Percentiles rank a stretch among this genome's conserved stretches.
Evolutionary conservation across 1,140 invertebrate genomes (phyloP).

Genomic region (Bactericera cockerelli): DNA sequence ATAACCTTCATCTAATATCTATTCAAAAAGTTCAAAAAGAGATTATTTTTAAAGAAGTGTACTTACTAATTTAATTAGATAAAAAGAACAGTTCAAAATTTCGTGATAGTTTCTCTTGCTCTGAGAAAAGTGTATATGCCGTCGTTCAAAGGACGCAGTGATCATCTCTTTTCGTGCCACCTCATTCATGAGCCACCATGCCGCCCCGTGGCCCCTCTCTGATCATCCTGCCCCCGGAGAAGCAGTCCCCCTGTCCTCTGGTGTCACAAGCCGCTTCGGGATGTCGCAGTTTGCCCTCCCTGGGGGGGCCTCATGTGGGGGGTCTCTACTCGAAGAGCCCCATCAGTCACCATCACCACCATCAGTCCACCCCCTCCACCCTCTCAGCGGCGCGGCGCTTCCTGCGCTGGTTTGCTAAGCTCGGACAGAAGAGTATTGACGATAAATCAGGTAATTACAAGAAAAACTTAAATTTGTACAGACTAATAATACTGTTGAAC

Average conservation of each 20-base stretch:
- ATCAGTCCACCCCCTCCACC: not conserved
- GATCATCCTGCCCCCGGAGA: not conserved
- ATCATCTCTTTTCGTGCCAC: no score
- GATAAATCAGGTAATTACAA: constrained; percentile 1
- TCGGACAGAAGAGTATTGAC: not conserved
- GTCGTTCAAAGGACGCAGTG: no score
- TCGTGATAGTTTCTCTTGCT: no score
- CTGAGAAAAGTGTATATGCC: no score
- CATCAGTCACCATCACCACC: no score
- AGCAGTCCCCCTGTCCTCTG: not conserved
- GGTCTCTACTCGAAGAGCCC: not conserved
- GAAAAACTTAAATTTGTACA: no score
- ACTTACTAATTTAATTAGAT: no score
- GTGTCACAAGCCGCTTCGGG: not conserved
- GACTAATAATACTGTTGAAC: no score
- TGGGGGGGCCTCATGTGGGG: not conserved
- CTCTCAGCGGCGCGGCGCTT: not conserved
- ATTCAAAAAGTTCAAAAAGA: no score
- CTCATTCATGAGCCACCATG: not conserved
- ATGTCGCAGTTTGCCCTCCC: not conserved
- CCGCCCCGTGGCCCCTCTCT: not conserved
- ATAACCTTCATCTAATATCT: no score
- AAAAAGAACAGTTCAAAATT: no score
- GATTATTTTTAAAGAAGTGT: no score
- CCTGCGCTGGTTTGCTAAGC: not conserved